Evolutionary conservation across 2,113 vertebrate species (phyloP).

Genomic region (Desmodus rotundus): DNA sequence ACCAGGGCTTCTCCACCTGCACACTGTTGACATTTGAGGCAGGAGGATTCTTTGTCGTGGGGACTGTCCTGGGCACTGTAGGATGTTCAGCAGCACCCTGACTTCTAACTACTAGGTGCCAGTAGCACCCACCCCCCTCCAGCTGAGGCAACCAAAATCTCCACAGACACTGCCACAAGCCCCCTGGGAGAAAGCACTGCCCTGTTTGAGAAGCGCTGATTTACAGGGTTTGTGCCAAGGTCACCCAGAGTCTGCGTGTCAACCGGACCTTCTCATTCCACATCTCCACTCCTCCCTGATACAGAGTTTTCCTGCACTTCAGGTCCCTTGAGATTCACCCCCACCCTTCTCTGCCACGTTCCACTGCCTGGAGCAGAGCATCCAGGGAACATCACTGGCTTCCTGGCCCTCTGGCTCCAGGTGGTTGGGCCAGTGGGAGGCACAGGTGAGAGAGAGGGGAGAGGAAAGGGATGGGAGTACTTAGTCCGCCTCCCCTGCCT

Average conservation of each 20-base stretch:
- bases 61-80: background rate
- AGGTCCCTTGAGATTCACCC: background rate
- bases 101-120: background rate
- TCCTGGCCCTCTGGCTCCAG: background rate
- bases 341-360: background rate
- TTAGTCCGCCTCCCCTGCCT: rapidly evolving
- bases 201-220: background rate
- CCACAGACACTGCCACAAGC: background rate
- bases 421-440: background rate
- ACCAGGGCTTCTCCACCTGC: background rate
- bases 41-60: background rate
- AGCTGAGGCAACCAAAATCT: background rate
- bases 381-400: background rate
- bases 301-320: background rate
- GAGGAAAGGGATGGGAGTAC: rapidly evolving
- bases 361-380: background rate
- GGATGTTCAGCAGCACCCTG: background rate
- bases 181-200: background rate
- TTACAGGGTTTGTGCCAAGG: background rate
- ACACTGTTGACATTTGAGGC: too few species aligned
- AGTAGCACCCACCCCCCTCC: background rate
- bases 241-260: background rate
- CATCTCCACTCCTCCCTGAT: background rate
- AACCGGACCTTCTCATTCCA: background rate
- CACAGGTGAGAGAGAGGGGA: background rate